phyloP scores from a whole-genome alignment of 2,113 vertebrate species.

The Melanotaenia duboulayi region DNA sequence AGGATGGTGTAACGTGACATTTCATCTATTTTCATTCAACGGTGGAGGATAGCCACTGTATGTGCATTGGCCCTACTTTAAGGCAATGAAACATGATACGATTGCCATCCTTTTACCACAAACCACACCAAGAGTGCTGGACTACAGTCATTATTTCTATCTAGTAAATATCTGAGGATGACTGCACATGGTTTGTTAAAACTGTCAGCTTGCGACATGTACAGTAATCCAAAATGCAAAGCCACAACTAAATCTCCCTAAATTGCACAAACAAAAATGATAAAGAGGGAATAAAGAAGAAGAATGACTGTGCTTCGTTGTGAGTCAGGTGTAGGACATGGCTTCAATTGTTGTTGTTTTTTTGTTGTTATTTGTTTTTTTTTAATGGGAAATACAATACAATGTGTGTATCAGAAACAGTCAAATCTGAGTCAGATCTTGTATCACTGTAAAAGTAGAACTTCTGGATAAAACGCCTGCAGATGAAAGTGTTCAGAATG shows the following conservation, averaged over 20 bases:
- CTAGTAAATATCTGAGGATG: too few relatives aligned
- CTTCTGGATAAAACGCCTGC: slow-evolving; percentile 50
- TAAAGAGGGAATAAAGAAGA: neutral
- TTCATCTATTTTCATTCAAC: slow-evolving; percentile 33
- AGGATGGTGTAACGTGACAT: neutral
- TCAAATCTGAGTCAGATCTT: slow-evolving; percentile 5
- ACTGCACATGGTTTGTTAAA: too few relatives aligned
- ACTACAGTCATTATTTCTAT: neutral
- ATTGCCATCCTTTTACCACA: neutral
- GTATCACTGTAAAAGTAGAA: slow-evolving; percentile 55
- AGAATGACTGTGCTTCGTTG: slow-evolving; percentile 12
- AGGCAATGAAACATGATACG: neutral
- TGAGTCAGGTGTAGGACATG: neutral
- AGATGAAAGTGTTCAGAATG: slow-evolving; percentile 57
- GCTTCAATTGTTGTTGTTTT: too few relatives aligned
- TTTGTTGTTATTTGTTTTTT: too few relatives aligned
- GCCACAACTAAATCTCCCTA: neutral
- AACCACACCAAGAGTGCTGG: neutral
- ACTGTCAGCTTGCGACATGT: neutral
- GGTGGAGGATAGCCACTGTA: slow-evolving; percentile 1
- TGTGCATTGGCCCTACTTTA: neutral
- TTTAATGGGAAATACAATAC: too few relatives aligned
- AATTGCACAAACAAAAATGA: neutral
- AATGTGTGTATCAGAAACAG: too few relatives aligned
- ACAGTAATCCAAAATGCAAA: neutral